Evolutionary conservation across 1,140 invertebrate genomes (phyloP).

Genomic region (Magallana ariakensis): DNA sequence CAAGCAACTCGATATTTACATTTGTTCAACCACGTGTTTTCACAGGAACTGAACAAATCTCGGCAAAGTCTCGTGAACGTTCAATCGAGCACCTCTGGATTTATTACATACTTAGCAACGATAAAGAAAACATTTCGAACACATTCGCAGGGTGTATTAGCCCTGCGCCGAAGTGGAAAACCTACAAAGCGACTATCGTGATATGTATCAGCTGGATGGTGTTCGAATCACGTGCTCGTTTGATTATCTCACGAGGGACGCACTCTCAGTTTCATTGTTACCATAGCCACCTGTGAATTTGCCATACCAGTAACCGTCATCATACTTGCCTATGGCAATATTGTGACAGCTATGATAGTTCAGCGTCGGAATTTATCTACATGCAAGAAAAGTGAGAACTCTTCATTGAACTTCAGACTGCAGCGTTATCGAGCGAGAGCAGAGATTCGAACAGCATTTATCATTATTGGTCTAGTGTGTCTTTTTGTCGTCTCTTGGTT

Average conservation of each 20-base stretch:
- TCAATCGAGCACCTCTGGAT: no score
- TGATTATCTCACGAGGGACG: slow-evolving; percentile 81
- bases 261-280: slow-evolving; percentile 56
- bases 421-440: slow-evolving; percentile 42
- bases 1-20: no score
- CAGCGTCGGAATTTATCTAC: slow-evolving; percentile 50
- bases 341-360: slow-evolving; percentile 48
- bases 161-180: slow-evolving; percentile 5
- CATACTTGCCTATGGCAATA: slow-evolving; percentile 59
- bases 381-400: slow-evolving; percentile 6
- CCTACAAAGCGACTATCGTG: slow-evolving; percentile 11
- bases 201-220: slow-evolving; percentile 61
- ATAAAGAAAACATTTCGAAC: no score
- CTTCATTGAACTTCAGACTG: slow-evolving; percentile 22
- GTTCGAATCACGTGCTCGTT: slow-evolving; percentile 62
- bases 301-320: slow-evolving; percentile 54
- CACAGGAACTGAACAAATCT: no score
- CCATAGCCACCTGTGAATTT: slow-evolving; percentile 55
- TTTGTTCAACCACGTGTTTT: no score
- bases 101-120: no score
- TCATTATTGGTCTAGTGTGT: slow-evolving; percentile 49
- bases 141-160: no score
- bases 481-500: slow-evolving; percentile 64
- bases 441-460: slow-evolving; percentile 56
- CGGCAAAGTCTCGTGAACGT: no score